Evolutionary conservation across 2,888 invertebrate genomes (phyloP).

Genomic region (Ptilodon capucinus): DNA sequence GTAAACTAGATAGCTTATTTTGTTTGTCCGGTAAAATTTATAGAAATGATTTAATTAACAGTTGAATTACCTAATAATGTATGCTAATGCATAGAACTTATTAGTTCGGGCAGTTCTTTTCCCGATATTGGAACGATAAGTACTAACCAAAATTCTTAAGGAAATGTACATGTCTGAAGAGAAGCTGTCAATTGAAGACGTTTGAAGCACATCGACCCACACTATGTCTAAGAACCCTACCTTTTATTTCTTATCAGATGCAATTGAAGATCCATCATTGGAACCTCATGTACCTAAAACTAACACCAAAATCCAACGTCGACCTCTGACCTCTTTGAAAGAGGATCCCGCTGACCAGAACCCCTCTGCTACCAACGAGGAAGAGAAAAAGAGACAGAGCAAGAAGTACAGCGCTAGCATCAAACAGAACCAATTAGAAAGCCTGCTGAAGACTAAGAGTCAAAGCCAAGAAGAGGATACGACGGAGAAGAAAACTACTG

Average conservation of each 20-base stretch:
- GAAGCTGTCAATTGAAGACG: no score
- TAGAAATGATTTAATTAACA: no score
- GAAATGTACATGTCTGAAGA: no score
- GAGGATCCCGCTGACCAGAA: conserved; percentile 60
- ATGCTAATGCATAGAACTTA: no score
- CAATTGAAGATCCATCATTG: conserved; percentile 61
- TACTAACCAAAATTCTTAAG: no score
- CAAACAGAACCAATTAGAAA: conserved; percentile 68
- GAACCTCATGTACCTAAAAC: conserved; percentile 41
- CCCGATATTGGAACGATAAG: no score
- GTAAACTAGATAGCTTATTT: conserved; percentile 1
- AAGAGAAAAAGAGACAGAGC: conserved; percentile 71
- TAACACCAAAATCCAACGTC: conserved; percentile 54
- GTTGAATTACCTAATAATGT: no score
- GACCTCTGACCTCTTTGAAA: conserved; percentile 64
- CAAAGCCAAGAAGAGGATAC: conserved; percentile 52
- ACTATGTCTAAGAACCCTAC: no score
- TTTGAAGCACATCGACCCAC: no score
- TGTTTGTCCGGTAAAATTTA: no score
- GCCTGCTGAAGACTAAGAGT: conserved; percentile 49
- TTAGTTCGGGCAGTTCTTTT: no score
- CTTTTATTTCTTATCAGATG: conserved; percentile 47
- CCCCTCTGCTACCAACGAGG: conserved; percentile 70
- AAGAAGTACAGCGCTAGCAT: conserved; percentile 74
- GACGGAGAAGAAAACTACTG: conserved; percentile 50